Base-by-base conservation (phyloP, 2,888 invertebrate species). In the Tipula confusa region DNA sequence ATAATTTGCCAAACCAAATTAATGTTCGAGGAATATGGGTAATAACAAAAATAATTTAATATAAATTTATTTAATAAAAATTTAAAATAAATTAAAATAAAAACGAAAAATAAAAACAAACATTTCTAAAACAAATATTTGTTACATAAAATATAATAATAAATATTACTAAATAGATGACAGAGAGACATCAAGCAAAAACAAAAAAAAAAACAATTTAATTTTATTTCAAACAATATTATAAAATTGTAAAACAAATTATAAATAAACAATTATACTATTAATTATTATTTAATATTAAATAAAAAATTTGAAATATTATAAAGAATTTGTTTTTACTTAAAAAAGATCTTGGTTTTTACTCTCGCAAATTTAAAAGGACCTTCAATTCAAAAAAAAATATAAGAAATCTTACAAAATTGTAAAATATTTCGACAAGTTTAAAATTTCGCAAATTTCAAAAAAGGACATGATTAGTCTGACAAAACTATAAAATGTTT, bases 21-120 rank as follows among this genome's bases (percentile, higher is more conserved):
- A 15, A 82, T 83, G 84, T 84, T 84, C 84, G 84, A 84, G 29
- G 82, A 84, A 83, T 84, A 84, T 84, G 84, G 84, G 84, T 84
- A 84, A 84, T 79, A 79, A 79, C 24, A 64, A 29, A 48, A 79
- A 79, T 79, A 64, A 48, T 43, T n/a, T 43, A 43, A 43, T 15
- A 43, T 38, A 64, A 43, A 24, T 64, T 64, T 64, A 64, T 64
- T 24, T 64, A 64, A 64, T 64, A 64, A 64, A 48, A n/a, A n/a
- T n/a, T n/a, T n/a, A n/a, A n/a, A n/a, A n/a, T n/a, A n/a, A n/a
- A n/a, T n/a, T n/a, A n/a, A n/a, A n/a, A n/a, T n/a, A n/a, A n/a
- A 64, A 24, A 18, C 3, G 2, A 64, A 64, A 64, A n/a, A 43
- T 43, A 3, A 15, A 64, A 18, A n/a, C n/a, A n/a, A n/a, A n/a